These are phyloP conservation scores for Caenorhabditis afra DNA, from an alignment of 2,888 invertebrate species.

Conservation along the genomic window DNA sequence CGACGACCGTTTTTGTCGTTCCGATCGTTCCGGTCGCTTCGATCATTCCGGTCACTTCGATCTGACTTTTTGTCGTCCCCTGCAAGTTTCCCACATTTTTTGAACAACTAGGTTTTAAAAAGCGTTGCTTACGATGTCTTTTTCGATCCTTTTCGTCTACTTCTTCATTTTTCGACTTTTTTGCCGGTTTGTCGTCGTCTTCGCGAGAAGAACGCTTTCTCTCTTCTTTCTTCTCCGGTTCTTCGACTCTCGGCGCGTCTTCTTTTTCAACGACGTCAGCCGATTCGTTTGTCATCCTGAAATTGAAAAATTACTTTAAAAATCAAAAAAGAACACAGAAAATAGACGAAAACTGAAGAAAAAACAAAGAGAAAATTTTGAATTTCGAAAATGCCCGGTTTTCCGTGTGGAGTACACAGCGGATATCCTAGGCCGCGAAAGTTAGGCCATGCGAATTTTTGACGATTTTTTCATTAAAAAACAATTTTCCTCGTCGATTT, in stretches of 20 bases:
- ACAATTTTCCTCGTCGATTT: too few species aligned
- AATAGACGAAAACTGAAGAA: too few species aligned
- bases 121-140: constrained; percentile 19
- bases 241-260: neutral
- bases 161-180: constrained; percentile 18
- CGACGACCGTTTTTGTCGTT: constrained; percentile 18
- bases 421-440: too few species aligned
- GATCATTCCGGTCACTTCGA: too few species aligned
- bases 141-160: constrained; percentile 30
- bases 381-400: too few species aligned
- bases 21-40: too few species aligned
- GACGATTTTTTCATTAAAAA: too few species aligned
- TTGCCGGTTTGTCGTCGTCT: constrained; percentile 10
- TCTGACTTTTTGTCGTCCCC: constrained; percentile 42
- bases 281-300: neutral
- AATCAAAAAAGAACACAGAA: too few species aligned
- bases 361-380: too few species aligned
- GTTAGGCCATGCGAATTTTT: too few species aligned
- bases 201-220: constrained; percentile 9
- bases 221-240: neutral
- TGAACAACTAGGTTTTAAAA: neutral
- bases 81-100: neutral
- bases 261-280: neutral
- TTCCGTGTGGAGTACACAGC: too few species aligned
- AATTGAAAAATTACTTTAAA: too few species aligned